phyloP scores from a whole-genome alignment of 2,113 vertebrate species.

The Pao palembangensis region DNA sequence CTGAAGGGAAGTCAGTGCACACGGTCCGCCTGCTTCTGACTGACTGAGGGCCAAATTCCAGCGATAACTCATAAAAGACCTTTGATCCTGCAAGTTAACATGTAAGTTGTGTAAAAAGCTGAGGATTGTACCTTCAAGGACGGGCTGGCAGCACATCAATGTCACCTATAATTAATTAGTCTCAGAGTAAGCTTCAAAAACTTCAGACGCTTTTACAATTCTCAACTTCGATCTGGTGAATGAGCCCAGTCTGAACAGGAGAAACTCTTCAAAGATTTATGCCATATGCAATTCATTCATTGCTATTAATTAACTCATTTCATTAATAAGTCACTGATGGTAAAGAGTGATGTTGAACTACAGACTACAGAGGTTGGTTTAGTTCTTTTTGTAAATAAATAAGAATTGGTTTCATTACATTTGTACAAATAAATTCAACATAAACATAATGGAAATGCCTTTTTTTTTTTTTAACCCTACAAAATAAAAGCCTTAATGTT shows the following conservation, averaged over 20 bases:
- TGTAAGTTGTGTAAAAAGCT: slow-evolving; percentile 12
- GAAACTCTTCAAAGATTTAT: no score
- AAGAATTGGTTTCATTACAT: no score
- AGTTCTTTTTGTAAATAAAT: no score
- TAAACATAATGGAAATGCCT: no score
- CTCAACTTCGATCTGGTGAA: no score
- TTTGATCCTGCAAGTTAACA: slow-evolving; percentile 69
- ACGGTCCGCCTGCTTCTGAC: slow-evolving; percentile 35
- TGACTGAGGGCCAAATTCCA: slow-evolving; percentile 56
- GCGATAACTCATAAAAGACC: slow-evolving; percentile 64
- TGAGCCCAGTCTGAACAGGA: no score
- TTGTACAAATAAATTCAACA: no score
- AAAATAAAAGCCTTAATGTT: background rate
- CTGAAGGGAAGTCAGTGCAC: slow-evolving; percentile 5
- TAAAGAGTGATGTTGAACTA: no score
- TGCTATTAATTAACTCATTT: background rate
- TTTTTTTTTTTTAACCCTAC: background rate
- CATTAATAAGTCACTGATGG: background rate
- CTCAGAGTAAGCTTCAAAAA: background rate
- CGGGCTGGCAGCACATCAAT: background rate
- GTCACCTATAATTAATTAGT: background rate
- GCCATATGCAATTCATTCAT: background rate
- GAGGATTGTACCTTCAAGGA: slow-evolving; percentile 24
- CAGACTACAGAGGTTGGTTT: no score
- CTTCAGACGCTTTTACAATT: no score